These are phyloP conservation scores for Watsonalla cultraria DNA, from an alignment of 2,888 invertebrate species.

Conservation along the genomic window DNA sequence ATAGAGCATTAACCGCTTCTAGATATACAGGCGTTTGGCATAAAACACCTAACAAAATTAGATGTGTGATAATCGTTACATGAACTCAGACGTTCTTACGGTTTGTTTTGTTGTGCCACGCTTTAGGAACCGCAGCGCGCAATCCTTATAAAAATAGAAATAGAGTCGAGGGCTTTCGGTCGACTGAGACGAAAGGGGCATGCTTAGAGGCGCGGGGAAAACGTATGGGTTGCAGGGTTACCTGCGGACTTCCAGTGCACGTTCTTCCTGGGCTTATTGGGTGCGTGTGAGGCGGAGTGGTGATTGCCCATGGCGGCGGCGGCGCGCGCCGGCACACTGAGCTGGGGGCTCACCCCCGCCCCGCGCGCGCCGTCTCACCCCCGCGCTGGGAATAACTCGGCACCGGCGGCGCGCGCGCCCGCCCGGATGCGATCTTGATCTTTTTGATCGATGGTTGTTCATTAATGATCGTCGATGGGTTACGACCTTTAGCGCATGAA, in stretches of 20 bases:
- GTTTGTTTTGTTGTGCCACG: conserved; percentile 78
- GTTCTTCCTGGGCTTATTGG: conserved; percentile 83
- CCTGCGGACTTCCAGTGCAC: conserved; percentile 93
- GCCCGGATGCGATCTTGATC: conserved; percentile 60
- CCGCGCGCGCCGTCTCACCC: conserved; percentile 29
- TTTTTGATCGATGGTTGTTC: conserved; percentile 58
- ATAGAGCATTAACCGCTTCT: conserved; percentile 18
- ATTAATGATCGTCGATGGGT: conserved; percentile 34
- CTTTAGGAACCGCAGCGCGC: conserved; percentile 64
- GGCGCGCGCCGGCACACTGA: conserved; percentile 74
- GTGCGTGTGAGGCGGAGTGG: conserved; percentile 68
- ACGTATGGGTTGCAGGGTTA: conserved; percentile 51
- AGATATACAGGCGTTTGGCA: conserved; percentile 52
- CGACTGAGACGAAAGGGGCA: conserved; percentile 16
- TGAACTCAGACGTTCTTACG: conserved; percentile 67
- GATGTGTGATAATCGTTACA: conserved; percentile 70
- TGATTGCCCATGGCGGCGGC: conserved; percentile 78
- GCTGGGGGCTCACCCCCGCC: conserved; percentile 40
- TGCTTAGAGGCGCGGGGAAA: conserved; percentile 10
- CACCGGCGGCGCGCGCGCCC: conserved; percentile 34
- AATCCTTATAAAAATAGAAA: conserved; percentile 70
- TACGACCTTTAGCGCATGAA: conserved; percentile 43
- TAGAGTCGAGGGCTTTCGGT: conserved; percentile 40
- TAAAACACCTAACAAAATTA: conserved; percentile 67
- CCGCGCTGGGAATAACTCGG: conserved; percentile 66